Evolutionary conservation across 2,797 vertebrate genomes (phyloP).

Genomic region (Hypotaenidia okinawae): DNA sequence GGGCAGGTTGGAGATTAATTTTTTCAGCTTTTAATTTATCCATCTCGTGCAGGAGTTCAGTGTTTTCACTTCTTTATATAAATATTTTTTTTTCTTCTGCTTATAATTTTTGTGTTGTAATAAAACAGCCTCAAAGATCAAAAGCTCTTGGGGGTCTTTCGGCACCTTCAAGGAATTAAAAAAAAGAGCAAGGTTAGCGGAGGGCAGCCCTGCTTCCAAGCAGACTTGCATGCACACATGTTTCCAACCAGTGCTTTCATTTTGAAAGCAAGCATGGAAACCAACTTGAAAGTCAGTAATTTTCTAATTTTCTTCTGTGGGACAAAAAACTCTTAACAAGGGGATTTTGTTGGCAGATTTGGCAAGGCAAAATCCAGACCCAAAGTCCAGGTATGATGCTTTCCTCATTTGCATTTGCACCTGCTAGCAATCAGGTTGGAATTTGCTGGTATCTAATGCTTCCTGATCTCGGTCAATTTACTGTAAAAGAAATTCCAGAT

Average conservation of each 20-base stretch:
- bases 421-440: slow-evolving; percentile 41
- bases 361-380: background rate
- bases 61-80: slow-evolving; percentile 24
- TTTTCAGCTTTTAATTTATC: slow-evolving; percentile 21
- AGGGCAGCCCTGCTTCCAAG: background rate
- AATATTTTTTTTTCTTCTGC: slow-evolving; percentile 21
- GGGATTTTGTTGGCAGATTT: background rate
- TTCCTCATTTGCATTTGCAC: slow-evolving; percentile 37
- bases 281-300: background rate
- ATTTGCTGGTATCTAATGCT: slow-evolving; percentile 6
- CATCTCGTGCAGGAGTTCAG: background rate
- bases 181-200: slow-evolving; percentile 9
- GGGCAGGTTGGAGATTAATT: background rate
- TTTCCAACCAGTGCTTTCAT: background rate
- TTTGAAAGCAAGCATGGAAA: slow-evolving; percentile 12
- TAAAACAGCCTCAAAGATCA: slow-evolving; percentile 59
- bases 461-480: background rate
- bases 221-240: background rate
- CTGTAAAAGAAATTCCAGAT: slow-evolving; percentile 31
- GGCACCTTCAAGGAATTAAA: slow-evolving; percentile 34
- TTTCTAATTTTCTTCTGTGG: slow-evolving; percentile 12
- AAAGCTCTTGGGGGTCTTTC: slow-evolving; percentile 59
- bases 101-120: slow-evolving; percentile 42
- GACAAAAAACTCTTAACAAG: background rate
- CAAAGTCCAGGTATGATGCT: background rate